phyloP scores from a whole-genome alignment of 1,140 invertebrate genomes.

The Drosophila pallidifrons region DNA sequence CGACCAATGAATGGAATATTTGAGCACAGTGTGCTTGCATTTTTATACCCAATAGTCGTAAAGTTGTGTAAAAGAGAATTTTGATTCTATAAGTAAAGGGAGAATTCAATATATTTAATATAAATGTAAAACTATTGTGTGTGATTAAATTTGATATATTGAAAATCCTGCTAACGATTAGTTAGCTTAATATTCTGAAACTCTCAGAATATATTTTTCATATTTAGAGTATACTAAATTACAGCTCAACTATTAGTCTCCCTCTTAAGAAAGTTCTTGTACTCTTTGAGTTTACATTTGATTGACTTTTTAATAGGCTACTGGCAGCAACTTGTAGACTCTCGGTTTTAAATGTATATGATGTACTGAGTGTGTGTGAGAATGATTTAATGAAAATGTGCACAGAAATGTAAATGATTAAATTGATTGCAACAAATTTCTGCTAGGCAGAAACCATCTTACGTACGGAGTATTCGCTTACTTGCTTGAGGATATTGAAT shows the following conservation, averaged over 20 bases:
- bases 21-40: neutral
- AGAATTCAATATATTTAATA: neutral
- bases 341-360: neutral
- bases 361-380: constrained; percentile 8
- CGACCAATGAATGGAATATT: neutral
- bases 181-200: neutral
- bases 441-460: constrained; percentile 1
- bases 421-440: constrained; percentile 47
- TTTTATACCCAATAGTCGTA: constrained; percentile 8
- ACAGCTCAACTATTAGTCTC: neutral
- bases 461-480: neutral
- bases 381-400: constrained; percentile 63
- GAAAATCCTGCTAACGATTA: too few relatives aligned
- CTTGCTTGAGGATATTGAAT: neutral
- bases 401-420: constrained; percentile 50
- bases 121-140: neutral
- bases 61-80: neutral
- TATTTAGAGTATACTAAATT: neutral
- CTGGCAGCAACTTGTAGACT: constrained; percentile 31
- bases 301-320: constrained; percentile 73
- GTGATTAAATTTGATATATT: neutral
- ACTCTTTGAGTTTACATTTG: constrained; percentile 49
- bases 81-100: neutral
- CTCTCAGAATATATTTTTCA: too few relatives aligned
- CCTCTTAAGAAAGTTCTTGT: neutral